These are phyloP conservation scores for Seira sanloemensis DNA, from an alignment of 2,888 invertebrate genomes.

Conservation along the genomic window DNA sequence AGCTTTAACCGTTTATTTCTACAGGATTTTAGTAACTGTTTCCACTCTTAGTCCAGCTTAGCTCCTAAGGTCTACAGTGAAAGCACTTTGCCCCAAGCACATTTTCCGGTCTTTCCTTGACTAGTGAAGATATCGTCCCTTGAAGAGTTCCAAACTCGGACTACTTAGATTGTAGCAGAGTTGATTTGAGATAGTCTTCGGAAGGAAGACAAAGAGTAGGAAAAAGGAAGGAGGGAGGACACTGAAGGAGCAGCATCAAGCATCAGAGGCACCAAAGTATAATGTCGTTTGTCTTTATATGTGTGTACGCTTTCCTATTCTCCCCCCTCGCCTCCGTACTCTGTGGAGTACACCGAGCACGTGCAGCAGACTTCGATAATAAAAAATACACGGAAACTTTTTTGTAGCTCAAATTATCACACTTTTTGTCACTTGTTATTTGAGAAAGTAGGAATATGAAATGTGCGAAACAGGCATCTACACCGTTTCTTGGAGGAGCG, in stretches of 20 bases:
- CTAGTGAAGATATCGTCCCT: neutral
- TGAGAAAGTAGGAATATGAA: neutral
- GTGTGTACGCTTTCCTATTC: neutral
- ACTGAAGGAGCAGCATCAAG: neutral
- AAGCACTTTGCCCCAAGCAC: neutral
- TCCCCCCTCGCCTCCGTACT: neutral
- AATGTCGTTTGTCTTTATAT: neutral
- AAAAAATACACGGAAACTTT: conserved; percentile 27
- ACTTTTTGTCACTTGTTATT: conserved; percentile 26
- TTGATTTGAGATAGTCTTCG: neutral
- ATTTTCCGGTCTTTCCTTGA: neutral
- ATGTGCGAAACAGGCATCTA: neutral
- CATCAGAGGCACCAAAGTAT: neutral
- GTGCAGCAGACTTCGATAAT: conserved; percentile 25
- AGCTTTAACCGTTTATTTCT: too few relatives aligned
- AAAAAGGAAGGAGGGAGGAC: neutral
- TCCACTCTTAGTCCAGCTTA: too few relatives aligned
- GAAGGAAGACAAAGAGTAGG: neutral
- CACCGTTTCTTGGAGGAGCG: too few relatives aligned
- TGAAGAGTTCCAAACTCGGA: neutral
- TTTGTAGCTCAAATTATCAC: conserved; percentile 5
- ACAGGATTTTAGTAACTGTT: too few relatives aligned
- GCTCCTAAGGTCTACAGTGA: too few relatives aligned
- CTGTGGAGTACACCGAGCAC: conserved; percentile 14
- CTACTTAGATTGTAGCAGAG: neutral